phyloP scores from a whole-genome alignment of 2,113 vertebrate species.

The Labeo catla region DNA sequence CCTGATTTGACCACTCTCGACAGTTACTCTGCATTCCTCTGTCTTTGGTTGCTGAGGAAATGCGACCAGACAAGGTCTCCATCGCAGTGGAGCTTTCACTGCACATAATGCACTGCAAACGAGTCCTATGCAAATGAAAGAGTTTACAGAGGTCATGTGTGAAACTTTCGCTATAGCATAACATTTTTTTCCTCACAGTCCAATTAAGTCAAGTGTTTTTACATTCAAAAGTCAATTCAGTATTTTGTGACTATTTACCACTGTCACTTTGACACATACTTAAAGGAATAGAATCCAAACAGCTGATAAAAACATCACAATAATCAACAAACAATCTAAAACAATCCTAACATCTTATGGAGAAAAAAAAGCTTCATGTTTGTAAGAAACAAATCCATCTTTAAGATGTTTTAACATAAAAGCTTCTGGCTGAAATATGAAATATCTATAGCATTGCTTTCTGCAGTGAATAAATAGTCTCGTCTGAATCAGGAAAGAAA shows the following conservation, averaged over 20 bases:
- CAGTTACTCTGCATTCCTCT: slow-evolving; percentile 44
- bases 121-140: slow-evolving; percentile 37
- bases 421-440: too few relatives aligned
- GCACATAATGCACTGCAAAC: not conserved
- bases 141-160: too few relatives aligned
- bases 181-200: not conserved
- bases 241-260: not conserved
- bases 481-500: too few relatives aligned
- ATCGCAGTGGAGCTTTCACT: not conserved
- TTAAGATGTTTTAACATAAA: too few relatives aligned
- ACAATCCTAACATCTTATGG: too few relatives aligned
- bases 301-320: too few relatives aligned
- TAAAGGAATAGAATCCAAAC: too few relatives aligned
- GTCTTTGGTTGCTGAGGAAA: slow-evolving; percentile 22
- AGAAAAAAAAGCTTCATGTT: too few relatives aligned
- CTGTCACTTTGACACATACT: not conserved
- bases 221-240: not conserved
- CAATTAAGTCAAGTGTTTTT: not conserved
- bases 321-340: too few relatives aligned
- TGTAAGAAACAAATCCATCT: too few relatives aligned
- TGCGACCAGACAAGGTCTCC: slow-evolving; percentile 44
- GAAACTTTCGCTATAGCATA: not conserved
- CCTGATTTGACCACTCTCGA: slow-evolving; percentile 32
- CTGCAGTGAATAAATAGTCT: too few relatives aligned
- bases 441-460: too few relatives aligned